These are phyloP conservation scores for Rhabditoides inermis DNA, from an alignment of 2,888 invertebrate species.

Conservation along the genomic window DNA sequence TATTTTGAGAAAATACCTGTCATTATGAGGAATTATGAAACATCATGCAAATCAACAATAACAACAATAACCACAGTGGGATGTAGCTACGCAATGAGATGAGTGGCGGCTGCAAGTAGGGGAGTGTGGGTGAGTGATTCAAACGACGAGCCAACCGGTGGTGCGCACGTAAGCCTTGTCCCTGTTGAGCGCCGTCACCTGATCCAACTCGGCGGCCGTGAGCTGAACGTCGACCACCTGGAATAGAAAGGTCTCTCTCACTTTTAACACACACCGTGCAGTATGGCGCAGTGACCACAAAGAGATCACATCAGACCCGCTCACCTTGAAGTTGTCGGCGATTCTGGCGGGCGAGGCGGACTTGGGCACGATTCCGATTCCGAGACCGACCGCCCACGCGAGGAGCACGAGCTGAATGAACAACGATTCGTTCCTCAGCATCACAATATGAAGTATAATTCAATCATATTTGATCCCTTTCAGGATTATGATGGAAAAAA, in stretches of 20 bases:
- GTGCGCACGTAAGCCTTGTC: slow-evolving; percentile 18
- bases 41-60: too few relatives aligned
- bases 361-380: slow-evolving; percentile 57
- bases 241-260: neutral
- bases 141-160: slow-evolving; percentile 27
- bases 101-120: too few relatives aligned
- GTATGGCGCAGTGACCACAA: neutral
- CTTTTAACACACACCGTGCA: neutral
- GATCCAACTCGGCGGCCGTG: slow-evolving; percentile 8
- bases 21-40: too few relatives aligned
- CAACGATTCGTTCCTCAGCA: neutral
- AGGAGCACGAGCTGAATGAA: slow-evolving; percentile 56
- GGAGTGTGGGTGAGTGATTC: too few relatives aligned
- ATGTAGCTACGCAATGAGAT: too few relatives aligned
- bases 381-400: slow-evolving; percentile 69
- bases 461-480: neutral
- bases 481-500: slow-evolving; percentile 5
- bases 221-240: slow-evolving; percentile 13
- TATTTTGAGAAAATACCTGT: too few relatives aligned
- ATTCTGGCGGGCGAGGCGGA: slow-evolving; percentile 42
- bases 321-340: slow-evolving; percentile 34
- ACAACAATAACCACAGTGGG: too few relatives aligned
- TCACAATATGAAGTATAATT: neutral
- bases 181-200: slow-evolving; percentile 11
- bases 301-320: neutral